phyloP scores from a whole-genome alignment of 2,888 invertebrate species.

The Lasioglossum leucozonium region DNA sequence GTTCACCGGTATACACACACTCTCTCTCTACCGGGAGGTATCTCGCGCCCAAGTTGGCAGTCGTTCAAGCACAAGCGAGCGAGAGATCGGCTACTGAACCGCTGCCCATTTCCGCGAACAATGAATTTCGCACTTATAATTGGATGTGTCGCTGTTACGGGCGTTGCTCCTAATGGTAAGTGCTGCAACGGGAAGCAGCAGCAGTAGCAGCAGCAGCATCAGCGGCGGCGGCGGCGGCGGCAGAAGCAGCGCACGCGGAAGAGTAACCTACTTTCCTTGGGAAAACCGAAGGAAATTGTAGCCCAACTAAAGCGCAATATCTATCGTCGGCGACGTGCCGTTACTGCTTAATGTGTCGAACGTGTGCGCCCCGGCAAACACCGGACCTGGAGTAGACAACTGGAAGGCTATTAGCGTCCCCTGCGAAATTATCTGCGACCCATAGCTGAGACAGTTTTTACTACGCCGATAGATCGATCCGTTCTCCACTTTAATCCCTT shows the following conservation, averaged over 20 bases:
- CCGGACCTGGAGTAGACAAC: conserved; percentile 14
- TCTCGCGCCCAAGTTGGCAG: conserved; percentile 74
- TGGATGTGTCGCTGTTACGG: conserved; percentile 80
- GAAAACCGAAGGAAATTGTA: conserved; percentile 44
- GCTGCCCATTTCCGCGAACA: conserved; percentile 69
- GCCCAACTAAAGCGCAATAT: conserved; percentile 45
- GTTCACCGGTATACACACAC: conserved; percentile 58
- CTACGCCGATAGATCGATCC: background rate
- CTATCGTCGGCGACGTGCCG: conserved; percentile 47
- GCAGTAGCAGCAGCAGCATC: conserved; percentile 3
- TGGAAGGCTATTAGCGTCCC: conserved; percentile 25
- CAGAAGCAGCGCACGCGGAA: conserved; percentile 29
- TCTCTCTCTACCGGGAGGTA: conserved; percentile 44
- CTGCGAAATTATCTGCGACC: conserved; percentile 14
- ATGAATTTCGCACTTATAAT: conserved; percentile 83
- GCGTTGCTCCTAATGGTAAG: conserved; percentile 79
- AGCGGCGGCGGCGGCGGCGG: background rate
- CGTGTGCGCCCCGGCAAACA: conserved; percentile 44
- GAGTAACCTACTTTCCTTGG: conserved; percentile 63
- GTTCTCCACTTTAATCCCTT: background rate
- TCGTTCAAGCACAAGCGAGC: conserved; percentile 71
- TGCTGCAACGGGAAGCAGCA: conserved; percentile 59
- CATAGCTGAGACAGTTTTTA: background rate
- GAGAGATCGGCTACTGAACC: conserved; percentile 52
- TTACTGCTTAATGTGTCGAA: conserved; percentile 57